Conservation (phyloP, 2,888 invertebrate genomes). For the Amblyteles armatorius region DNA sequence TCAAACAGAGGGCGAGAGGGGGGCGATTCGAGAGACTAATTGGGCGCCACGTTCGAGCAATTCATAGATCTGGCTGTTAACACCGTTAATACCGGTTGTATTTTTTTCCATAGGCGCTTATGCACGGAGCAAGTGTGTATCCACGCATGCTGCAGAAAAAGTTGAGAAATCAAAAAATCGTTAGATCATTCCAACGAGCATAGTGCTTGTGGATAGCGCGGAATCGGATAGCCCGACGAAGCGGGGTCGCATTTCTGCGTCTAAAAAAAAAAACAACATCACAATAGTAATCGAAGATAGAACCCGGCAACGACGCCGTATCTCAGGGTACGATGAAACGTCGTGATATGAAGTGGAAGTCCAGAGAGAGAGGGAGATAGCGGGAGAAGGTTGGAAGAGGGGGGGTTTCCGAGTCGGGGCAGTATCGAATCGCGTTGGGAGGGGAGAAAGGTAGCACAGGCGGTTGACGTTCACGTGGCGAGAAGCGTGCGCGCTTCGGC, state of each 20-base stretch:
- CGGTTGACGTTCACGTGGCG: slow-evolving; percentile 58
- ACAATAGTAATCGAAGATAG: not conserved
- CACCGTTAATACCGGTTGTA: not conserved
- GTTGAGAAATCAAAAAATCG: too few relatives aligned
- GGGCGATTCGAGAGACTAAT: not conserved
- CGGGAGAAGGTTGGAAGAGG: not conserved
- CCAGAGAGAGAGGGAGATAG: not conserved
- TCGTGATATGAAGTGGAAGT: not conserved
- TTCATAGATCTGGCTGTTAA: not conserved
- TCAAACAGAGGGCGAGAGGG: not conserved
- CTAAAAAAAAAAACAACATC: not conserved
- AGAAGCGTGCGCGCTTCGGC: slow-evolving; percentile 55
- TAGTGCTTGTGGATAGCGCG: not conserved
- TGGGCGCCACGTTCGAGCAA: not conserved
- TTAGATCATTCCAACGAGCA: too few relatives aligned
- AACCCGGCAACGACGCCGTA: not conserved
- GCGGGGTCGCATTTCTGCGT: not conserved
- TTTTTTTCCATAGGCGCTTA: too few relatives aligned
- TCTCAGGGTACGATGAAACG: not conserved
- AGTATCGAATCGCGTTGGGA: not conserved
- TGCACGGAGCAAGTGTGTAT: too few relatives aligned
- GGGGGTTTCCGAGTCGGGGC: not conserved
- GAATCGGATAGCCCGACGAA: not conserved
- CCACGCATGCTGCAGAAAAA: too few relatives aligned
- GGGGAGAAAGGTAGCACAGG: slow-evolving; percentile 6